phyloP scores from a whole-genome alignment of 2,888 invertebrate species.

The Volucella bombylans region DNA sequence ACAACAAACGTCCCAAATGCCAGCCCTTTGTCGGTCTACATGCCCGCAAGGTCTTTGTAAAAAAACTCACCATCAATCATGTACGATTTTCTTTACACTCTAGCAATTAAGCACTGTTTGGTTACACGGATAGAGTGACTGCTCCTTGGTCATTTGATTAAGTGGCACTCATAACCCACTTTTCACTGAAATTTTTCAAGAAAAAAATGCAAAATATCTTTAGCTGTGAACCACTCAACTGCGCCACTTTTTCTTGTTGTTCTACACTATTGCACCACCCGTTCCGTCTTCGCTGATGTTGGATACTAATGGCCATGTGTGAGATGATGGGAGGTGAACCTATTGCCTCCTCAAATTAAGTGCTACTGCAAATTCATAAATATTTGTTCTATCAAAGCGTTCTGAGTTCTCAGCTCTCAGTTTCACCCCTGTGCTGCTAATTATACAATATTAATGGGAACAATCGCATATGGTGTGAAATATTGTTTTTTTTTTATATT shows the following conservation, averaged over 20 bases:
- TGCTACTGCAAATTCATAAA: conserved; percentile 42
- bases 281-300: background rate
- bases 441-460: conserved; percentile 53
- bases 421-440: conserved; percentile 22
- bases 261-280: too few relatives aligned
- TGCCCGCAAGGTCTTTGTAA: too few relatives aligned
- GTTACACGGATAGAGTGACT: background rate
- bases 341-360: conserved; percentile 24
- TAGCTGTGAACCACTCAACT: conserved; percentile 20
- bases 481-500: conserved; percentile 31
- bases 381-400: conserved; percentile 44
- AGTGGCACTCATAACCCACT: background rate
- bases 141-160: background rate
- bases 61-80: too few relatives aligned
- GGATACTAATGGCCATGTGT: conserved; percentile 45
- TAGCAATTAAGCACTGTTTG: too few relatives aligned
- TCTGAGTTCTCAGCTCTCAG: conserved; percentile 6
- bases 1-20: too few relatives aligned
- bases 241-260: background rate
- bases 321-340: conserved; percentile 14
- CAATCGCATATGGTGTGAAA: conserved; percentile 50
- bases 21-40: too few relatives aligned
- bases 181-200: conserved; percentile 7
- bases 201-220: background rate
- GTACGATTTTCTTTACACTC: too few relatives aligned